phyloP scores from a whole-genome alignment of 1,140 invertebrate genomes.

The Euura saliciscinereae region DNA sequence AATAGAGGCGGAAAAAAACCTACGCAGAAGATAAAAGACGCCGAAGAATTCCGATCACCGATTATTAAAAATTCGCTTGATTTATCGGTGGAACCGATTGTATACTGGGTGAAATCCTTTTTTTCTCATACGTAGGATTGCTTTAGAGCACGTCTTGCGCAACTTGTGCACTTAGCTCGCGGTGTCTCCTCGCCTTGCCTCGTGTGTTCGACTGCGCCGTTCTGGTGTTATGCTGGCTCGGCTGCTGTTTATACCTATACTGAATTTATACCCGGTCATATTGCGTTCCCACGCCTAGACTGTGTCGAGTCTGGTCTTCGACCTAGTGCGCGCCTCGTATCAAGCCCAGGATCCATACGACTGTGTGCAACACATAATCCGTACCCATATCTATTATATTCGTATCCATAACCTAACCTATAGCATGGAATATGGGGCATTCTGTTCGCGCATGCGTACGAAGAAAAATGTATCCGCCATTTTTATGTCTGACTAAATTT shows the following conservation, averaged over 20 bases:
- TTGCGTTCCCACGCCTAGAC: constrained; percentile 43
- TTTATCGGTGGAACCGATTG: neutral
- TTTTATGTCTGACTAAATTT: no score
- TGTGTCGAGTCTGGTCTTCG: constrained; percentile 37
- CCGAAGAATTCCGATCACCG: no score
- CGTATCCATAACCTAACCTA: constrained; percentile 2
- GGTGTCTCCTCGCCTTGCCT: constrained; percentile 2
- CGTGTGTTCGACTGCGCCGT: neutral
- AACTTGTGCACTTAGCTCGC: neutral
- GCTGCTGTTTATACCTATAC: constrained; percentile 16
- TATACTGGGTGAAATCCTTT: neutral
- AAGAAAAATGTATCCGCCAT: no score
- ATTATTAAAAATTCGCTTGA: no score
- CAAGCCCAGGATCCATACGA: neutral
- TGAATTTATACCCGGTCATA: constrained; percentile 37
- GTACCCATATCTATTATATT: constrained; percentile 24
- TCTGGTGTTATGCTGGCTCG: no score
- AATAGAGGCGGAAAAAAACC: no score
- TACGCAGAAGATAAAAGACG: no score
- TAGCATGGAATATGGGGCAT: constrained; percentile 32
- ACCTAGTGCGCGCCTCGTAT: constrained; percentile 27
- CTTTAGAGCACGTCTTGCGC: neutral
- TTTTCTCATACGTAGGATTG: no score
- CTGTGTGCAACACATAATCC: constrained; percentile 21
- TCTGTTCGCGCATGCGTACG: constrained; percentile 9